Conservation (phyloP, 2,888 invertebrate genomes). For the Ptycholaimellus sp. region DNA sequence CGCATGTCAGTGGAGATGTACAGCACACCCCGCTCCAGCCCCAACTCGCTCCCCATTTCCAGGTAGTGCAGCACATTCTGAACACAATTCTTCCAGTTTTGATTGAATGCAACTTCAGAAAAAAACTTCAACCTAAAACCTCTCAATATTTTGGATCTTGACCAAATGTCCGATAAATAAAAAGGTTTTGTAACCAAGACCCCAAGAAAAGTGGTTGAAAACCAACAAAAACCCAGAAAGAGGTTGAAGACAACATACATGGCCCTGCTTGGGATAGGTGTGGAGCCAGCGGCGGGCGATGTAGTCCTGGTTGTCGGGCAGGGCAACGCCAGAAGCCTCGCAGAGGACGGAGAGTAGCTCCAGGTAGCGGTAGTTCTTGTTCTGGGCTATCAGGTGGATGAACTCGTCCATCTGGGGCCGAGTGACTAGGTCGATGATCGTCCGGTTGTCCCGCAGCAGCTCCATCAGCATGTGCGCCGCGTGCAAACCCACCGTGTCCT, state of each 20-base stretch:
- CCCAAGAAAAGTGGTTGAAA: too few species aligned
- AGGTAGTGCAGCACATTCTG: constrained; percentile 24
- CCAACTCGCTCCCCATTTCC: background rate
- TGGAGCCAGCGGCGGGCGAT: background rate
- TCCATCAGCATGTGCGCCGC: constrained; percentile 3
- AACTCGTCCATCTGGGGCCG: background rate
- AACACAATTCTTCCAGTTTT: constrained; percentile 4
- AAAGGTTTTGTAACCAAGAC: too few species aligned
- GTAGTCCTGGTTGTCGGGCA: constrained; percentile 1
- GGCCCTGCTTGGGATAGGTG: background rate
- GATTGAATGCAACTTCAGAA: too few species aligned
- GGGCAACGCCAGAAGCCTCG: background rate
- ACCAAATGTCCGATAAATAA: too few species aligned
- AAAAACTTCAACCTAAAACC: too few species aligned
- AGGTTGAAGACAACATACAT: too few species aligned
- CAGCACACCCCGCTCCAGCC: background rate
- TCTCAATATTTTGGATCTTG: too few species aligned
- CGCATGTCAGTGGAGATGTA: constrained; percentile 22
- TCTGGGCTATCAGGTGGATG: background rate
- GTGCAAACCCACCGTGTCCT: background rate
- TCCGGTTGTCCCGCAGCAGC: constrained; percentile 3
- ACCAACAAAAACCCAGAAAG: too few species aligned
- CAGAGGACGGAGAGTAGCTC: constrained; percentile 3
- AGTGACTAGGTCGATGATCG: constrained; percentile 1
- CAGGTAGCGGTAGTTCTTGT: constrained; percentile 3